These are phyloP conservation scores for Deilephila elpenor DNA, from an alignment of 2,888 invertebrate species.

Conservation along the genomic window DNA sequence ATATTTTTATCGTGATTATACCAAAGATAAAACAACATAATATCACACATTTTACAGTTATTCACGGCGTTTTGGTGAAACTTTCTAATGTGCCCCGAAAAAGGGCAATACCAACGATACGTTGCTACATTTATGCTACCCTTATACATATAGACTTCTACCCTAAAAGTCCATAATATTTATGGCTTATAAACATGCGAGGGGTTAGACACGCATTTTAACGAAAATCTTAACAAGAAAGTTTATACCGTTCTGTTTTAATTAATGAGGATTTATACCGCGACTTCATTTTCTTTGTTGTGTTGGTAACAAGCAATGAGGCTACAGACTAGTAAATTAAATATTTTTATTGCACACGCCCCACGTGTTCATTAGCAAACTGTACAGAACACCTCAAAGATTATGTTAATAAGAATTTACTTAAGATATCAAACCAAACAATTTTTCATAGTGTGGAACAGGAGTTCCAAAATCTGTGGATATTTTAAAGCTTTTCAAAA, in stretches of 20 bases:
- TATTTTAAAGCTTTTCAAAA: too few relatives aligned
- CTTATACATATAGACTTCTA: conserved; percentile 49
- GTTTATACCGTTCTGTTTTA: neutral
- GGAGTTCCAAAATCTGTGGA: too few relatives aligned
- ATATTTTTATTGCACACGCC: too few relatives aligned
- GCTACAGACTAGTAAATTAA: too few relatives aligned
- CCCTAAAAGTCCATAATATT: conserved; percentile 64
- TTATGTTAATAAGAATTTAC: too few relatives aligned
- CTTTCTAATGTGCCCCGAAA: neutral
- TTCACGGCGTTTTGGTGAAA: neutral
- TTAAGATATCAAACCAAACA: too few relatives aligned
- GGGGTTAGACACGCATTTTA: conserved; percentile 46
- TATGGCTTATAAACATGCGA: conserved; percentile 71
- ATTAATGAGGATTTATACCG: neutral
- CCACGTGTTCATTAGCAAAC: too few relatives aligned
- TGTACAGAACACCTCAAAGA: too few relatives aligned
- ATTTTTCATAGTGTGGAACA: too few relatives aligned
- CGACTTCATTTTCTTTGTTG: neutral
- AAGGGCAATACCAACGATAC: neutral
- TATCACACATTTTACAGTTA: conserved; percentile 9
- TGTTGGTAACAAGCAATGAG: neutral
- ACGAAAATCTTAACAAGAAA: conserved; percentile 13
- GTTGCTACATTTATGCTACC: conserved; percentile 37
- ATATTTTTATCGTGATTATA: conserved; percentile 15
- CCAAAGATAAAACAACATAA: neutral